A percentile compares a stretch with the other conserved stretches of the same genome.
These are phyloP conservation scores for Psettodes erumei DNA, from an alignment of 2,113 vertebrate genomes.

Conservation along the genomic window DNA sequence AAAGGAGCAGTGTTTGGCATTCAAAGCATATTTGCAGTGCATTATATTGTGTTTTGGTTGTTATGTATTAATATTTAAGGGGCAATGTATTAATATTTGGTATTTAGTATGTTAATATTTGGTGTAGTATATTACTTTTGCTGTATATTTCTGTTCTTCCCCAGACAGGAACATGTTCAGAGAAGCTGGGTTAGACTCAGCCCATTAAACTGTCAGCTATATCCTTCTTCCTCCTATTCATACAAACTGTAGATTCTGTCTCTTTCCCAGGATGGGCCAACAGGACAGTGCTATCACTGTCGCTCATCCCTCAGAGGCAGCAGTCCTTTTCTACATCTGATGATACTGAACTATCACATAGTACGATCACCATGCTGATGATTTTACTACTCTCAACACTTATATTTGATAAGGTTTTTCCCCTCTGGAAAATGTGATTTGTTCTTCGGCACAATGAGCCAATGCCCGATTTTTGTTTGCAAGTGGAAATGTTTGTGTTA, in stretches of 20 bases:
- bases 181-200: not conserved
- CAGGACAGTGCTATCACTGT: too few relatives aligned
- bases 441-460: not conserved
- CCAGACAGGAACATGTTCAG: not conserved
- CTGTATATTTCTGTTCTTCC: not conserved
- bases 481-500: not conserved
- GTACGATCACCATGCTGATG: not conserved
- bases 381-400: not conserved
- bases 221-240: not conserved
- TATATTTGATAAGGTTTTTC: not conserved
- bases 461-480: not conserved
- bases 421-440: not conserved
- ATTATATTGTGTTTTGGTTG: not conserved
- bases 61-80: not conserved
- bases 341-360: not conserved
- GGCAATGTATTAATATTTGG: not conserved
- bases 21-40: not conserved
- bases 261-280: not conserved
- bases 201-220: not conserved
- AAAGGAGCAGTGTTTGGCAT: not conserved
- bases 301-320: not conserved
- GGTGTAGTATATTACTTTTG: not conserved
- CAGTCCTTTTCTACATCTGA: not conserved
- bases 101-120: too few relatives aligned
- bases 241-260: not conserved